A percentile compares a stretch with the other conserved stretches of the same genome.
Conservation (phyloP, 2,888 invertebrate species). For the Andrena camellia region DNA sequence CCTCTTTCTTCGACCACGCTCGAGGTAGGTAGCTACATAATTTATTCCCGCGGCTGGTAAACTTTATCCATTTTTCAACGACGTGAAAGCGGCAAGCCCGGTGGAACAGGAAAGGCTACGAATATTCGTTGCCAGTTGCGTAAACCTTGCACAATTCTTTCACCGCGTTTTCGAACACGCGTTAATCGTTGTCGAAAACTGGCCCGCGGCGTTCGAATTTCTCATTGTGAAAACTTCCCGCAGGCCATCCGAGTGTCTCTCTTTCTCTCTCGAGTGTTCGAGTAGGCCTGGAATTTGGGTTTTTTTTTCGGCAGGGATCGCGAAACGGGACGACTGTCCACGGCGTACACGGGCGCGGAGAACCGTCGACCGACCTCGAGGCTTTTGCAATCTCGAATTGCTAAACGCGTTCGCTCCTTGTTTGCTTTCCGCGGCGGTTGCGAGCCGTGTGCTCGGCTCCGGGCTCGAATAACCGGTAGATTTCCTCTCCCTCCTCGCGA, state of each 20-base stretch:
- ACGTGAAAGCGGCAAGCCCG: neutral
- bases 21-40: neutral
- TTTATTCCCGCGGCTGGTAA: neutral
- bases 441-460: slow-evolving; percentile 42
- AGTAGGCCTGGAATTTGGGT: too few relatives aligned
- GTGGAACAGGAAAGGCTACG: neutral
- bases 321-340: neutral
- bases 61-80: neutral
- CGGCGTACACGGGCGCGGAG: slow-evolving; percentile 40
- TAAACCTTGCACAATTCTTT: slow-evolving; percentile 6
- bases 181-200: neutral
- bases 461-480: slow-evolving; percentile 63
- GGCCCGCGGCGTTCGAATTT: slow-evolving; percentile 9
- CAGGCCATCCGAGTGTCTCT: neutral
- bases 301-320: neutral
- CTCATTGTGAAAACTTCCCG: neutral
- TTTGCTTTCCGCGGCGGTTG: slow-evolving; percentile 62
- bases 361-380: slow-evolving; percentile 70
- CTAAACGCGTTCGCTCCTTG: slow-evolving; percentile 76
- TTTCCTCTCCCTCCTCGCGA: slow-evolving; percentile 54
- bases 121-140: slow-evolving; percentile 3
- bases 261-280: too few relatives aligned
- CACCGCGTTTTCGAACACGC: neutral
- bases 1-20: too few relatives aligned
- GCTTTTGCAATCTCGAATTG: slow-evolving; percentile 79